Evolutionary conservation across 1,140 invertebrate species (phyloP).

Genomic region (Papilio machaon): DNA sequence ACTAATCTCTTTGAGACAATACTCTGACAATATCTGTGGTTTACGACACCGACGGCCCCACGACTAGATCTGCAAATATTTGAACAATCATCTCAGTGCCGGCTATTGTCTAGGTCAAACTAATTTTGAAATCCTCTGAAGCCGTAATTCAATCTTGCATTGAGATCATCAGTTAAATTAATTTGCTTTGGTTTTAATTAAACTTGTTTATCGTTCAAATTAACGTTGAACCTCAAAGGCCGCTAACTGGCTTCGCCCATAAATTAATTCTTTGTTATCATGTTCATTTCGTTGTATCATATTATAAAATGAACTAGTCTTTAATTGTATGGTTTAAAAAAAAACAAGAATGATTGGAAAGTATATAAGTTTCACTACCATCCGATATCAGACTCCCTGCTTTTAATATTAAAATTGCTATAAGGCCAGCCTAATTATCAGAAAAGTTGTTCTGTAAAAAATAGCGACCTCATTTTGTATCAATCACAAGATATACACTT

Average conservation of each 20-base stretch:
- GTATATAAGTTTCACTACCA: too few species aligned
- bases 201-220: conserved; percentile 54
- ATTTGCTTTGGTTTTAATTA: conserved; percentile 65
- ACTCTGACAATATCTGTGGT: conserved; percentile 71
- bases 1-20: conserved; percentile 78
- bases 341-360: too few species aligned
- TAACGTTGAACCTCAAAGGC: conserved; percentile 38
- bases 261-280: conserved; percentile 24
- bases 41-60: conserved; percentile 71
- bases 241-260: conserved; percentile 27
- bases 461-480: background rate
- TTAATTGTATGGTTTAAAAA: too few species aligned
- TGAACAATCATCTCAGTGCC: conserved; percentile 65
- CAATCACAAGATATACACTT: background rate
- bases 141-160: conserved; percentile 74
- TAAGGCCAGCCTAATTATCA: background rate
- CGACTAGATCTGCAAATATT: conserved; percentile 76
- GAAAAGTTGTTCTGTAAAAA: background rate
- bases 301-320: background rate
- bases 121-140: conserved; percentile 70
- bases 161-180: conserved; percentile 68
- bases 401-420: background rate
- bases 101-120: conserved; percentile 77
- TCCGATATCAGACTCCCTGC: too few species aligned
- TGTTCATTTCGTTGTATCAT: conserved; percentile 7